Percentiles rank a stretch among this genome's conserved stretches.
These are phyloP conservation scores for Urocyon cinereoargenteus DNA, from an alignment of 2,797 vertebrate genomes.

Conservation along the genomic window DNA sequence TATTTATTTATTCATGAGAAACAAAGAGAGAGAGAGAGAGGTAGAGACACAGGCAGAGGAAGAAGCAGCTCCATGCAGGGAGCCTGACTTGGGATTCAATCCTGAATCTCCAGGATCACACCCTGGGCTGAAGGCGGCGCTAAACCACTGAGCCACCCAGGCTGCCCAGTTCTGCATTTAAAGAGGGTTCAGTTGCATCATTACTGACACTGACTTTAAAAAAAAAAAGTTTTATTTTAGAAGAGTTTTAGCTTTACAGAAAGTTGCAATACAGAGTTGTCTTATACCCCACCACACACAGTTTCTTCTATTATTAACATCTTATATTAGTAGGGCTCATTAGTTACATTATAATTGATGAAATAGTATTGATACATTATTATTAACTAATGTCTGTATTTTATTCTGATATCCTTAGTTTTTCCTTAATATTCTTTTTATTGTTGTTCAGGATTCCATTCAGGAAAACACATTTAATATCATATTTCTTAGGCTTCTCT, in stretches of 20 bases:
- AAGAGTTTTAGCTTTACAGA: slow-evolving; percentile 6
- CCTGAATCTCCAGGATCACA: too few relatives aligned
- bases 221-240: neutral
- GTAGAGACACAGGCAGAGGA: too few relatives aligned
- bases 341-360: neutral
- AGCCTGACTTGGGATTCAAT: too few relatives aligned
- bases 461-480: neutral
- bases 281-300: neutral
- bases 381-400: neutral
- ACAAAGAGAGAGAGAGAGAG: too few relatives aligned
- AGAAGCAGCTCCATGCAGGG: too few relatives aligned
- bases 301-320: neutral
- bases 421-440: neutral
- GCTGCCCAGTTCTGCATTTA: neutral
- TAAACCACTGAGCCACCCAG: too few relatives aligned
- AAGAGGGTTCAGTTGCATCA: neutral
- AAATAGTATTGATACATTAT: neutral
- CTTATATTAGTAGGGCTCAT: neutral
- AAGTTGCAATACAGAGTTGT: neutral
- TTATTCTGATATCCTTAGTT: slow-evolving; percentile 7
- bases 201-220: neutral
- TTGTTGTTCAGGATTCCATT: neutral
- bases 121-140: too few relatives aligned
- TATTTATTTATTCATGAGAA: too few relatives aligned
- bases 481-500: slow-evolving; percentile 9